These are phyloP conservation scores for Thamnophis elegans DNA, from an alignment of 2,797 vertebrate species.

Conservation along the genomic window DNA sequence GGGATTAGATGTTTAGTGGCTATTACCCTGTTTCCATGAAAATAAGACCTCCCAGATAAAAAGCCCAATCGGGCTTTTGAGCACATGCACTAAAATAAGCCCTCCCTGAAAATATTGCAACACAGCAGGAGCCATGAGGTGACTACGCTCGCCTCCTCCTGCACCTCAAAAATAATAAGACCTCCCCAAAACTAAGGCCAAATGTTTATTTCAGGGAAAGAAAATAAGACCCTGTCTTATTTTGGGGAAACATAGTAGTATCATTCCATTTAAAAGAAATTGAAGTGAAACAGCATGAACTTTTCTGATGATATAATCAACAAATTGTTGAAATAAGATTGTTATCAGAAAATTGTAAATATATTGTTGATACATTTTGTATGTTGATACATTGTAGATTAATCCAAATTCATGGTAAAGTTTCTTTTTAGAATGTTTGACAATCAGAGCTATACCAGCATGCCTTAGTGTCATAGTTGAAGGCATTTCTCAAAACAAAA, in stretches of 20 bases:
- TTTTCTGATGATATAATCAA: background rate
- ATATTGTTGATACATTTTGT: background rate
- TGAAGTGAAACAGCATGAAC: background rate
- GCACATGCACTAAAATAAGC: too few relatives aligned
- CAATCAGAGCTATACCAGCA: background rate
- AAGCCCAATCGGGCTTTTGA: too few relatives aligned
- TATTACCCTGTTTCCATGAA: background rate
- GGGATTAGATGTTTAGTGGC: background rate
- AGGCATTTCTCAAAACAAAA: background rate
- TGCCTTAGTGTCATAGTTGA: background rate
- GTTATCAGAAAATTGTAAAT: background rate
- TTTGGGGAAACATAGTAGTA: background rate
- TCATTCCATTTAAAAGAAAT: background rate
- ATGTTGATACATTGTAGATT: background rate
- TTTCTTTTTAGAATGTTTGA: background rate
- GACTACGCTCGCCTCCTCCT: too few relatives aligned
- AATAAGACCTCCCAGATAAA: too few relatives aligned
- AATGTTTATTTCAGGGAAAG: too few relatives aligned
- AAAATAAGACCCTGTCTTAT: too few relatives aligned
- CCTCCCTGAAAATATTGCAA: too few relatives aligned
- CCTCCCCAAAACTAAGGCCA: too few relatives aligned
- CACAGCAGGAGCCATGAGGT: too few relatives aligned
- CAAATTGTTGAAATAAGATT: background rate
- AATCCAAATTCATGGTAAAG: background rate
- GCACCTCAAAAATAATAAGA: too few relatives aligned